Evolutionary conservation across 2,888 invertebrate species (phyloP).

Genomic region (Protonemura montana): DNA sequence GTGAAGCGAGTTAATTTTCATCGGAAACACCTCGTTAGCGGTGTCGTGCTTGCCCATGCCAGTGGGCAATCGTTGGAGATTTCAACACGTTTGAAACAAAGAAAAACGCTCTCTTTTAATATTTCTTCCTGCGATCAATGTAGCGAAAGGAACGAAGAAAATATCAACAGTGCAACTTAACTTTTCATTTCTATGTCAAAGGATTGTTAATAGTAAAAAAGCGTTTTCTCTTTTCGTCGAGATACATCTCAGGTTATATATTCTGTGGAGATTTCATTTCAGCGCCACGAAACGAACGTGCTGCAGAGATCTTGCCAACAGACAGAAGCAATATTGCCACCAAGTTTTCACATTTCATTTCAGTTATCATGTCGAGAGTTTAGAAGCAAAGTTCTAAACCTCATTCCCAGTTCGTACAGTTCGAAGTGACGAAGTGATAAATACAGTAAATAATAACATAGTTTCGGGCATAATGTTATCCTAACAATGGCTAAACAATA

Average conservation of each 20-base stretch:
- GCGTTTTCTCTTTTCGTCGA: neutral
- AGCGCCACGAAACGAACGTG: neutral
- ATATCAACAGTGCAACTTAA: neutral
- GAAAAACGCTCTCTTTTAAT: neutral
- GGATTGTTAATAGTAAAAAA: neutral
- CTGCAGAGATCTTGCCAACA: neutral
- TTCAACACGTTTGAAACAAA: neutral
- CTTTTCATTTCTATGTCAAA: neutral
- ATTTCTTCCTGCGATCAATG: neutral
- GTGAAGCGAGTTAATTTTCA: neutral
- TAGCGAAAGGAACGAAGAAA: neutral
- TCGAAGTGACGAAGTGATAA: neutral
- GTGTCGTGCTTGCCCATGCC: neutral
- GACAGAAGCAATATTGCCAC: neutral
- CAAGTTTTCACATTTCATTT: slow-evolving; percentile 3
- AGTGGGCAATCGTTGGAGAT: neutral
- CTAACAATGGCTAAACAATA: neutral
- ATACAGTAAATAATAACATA: neutral
- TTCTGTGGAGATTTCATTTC: neutral
- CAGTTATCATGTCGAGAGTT: neutral
- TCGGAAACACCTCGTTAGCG: neutral
- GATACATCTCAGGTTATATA: neutral
- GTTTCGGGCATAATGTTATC: slow-evolving; percentile 12
- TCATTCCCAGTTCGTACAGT: neutral
- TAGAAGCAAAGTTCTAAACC: neutral